Conservation (phyloP, 2,888 invertebrate species). For the Bombyx huttoni region DNA sequence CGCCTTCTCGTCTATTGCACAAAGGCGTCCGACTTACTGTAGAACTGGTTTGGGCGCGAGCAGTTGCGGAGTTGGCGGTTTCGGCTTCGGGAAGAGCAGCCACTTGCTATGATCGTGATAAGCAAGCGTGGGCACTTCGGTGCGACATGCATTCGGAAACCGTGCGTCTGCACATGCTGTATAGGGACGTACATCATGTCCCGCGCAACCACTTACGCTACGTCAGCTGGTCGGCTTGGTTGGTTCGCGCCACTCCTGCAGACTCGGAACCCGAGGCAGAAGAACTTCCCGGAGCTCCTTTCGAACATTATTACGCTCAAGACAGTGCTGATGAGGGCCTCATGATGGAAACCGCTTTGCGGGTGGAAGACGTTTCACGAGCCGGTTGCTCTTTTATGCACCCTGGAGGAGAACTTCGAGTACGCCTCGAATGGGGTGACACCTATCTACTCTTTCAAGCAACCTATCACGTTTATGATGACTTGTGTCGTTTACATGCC, state of each 20-base stretch:
- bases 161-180: slow-evolving; percentile 80
- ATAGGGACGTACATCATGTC: slow-evolving; percentile 83
- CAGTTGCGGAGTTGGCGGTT: slow-evolving; percentile 66
- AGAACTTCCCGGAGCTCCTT: slow-evolving; percentile 80
- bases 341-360: slow-evolving; percentile 84
- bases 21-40: slow-evolving; percentile 79
- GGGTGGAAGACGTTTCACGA: slow-evolving; percentile 79
- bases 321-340: slow-evolving; percentile 84
- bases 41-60: slow-evolving; percentile 81
- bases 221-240: slow-evolving; percentile 81
- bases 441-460: slow-evolving; percentile 85
- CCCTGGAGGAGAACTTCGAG: slow-evolving; percentile 79
- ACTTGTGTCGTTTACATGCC: slow-evolving; percentile 83
- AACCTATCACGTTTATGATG: slow-evolving; percentile 87
- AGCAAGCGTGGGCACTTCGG: slow-evolving; percentile 84
- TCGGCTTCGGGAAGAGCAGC: slow-evolving; percentile 72
- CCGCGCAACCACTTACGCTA: slow-evolving; percentile 81
- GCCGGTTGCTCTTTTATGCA: slow-evolving; percentile 79
- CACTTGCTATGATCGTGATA: slow-evolving; percentile 84
- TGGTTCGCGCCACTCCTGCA: slow-evolving; percentile 63
- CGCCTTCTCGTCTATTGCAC: slow-evolving; percentile 72
- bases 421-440: slow-evolving; percentile 88
- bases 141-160: slow-evolving; percentile 84
- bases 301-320: slow-evolving; percentile 85
- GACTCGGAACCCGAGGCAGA: slow-evolving; percentile 77